These are phyloP conservation scores for Anthonomus grandis DNA, from an alignment of 1,140 invertebrate genomes.

Conservation along the genomic window DNA sequence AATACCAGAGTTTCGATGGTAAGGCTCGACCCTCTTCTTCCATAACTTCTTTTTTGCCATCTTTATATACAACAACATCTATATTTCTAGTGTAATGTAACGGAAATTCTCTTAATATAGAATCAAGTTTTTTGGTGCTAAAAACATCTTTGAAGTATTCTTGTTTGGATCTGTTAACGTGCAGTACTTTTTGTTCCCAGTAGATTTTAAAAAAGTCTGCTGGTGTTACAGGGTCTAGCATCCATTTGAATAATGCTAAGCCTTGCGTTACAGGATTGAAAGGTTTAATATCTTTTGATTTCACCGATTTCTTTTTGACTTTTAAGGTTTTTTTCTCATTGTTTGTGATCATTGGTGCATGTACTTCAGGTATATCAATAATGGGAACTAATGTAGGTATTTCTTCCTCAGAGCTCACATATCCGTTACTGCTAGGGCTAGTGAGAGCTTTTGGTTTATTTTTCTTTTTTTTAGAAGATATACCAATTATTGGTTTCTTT, in stretches of 20 bases:
- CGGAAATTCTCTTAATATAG: constrained; percentile 70
- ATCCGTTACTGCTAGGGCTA: too few species aligned
- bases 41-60: constrained; percentile 78
- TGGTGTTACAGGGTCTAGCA: constrained; percentile 63
- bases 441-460: too few species aligned
- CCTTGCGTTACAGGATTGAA: constrained; percentile 22
- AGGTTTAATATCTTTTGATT: not conserved
- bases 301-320: not conserved
- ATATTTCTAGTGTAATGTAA: constrained; percentile 83
- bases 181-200: constrained; percentile 81
- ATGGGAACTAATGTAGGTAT: constrained; percentile 20
- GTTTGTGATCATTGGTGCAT: not conserved
- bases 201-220: constrained; percentile 63
- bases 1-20: constrained; percentile 86
- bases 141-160: constrained; percentile 73
- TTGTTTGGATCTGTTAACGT: constrained; percentile 63
- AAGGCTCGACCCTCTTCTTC: constrained; percentile 72
- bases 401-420: too few species aligned
- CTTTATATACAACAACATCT: constrained; percentile 82
- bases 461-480: too few species aligned
- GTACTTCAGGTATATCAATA: not conserved
- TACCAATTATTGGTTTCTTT: too few species aligned
- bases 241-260: constrained; percentile 59
- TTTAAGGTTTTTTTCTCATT: not conserved
- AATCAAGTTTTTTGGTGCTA: constrained; percentile 72